Evolutionary conservation across 1,140 invertebrate genomes (phyloP).

Genomic region (Pentalonia nigronervosa): DNA sequence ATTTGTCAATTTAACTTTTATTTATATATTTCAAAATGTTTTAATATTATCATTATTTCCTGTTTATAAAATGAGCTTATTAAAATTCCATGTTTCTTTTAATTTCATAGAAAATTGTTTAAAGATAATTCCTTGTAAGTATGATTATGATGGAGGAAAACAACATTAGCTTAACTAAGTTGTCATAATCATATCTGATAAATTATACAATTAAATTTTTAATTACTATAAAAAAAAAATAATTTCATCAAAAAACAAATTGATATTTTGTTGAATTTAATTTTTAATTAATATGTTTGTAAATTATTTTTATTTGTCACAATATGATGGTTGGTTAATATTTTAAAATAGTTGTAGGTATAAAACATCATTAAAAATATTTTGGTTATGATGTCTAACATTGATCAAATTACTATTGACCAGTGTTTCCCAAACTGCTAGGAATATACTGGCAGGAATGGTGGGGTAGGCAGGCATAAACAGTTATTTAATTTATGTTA

Average conservation of each 20-base stretch:
- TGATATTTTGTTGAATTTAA: background rate
- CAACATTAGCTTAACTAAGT: background rate
- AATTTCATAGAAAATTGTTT: conserved; percentile 12
- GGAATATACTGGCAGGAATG: background rate
- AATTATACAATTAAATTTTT: background rate
- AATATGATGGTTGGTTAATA: background rate
- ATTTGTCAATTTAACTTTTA: conserved; percentile 32
- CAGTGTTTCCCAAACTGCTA: background rate
- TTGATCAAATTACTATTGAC: background rate
- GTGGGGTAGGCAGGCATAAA: too few species aligned
- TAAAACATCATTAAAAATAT: background rate
- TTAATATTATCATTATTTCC: conserved; percentile 22
- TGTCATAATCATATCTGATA: background rate
- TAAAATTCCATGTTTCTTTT: background rate
- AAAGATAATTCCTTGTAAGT: background rate
- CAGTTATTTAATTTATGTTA: background rate
- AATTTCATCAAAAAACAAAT: background rate
- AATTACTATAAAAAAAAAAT: background rate
- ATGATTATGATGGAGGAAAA: background rate
- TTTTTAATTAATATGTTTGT: background rate
- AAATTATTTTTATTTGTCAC: background rate
- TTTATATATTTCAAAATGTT: conserved; percentile 15
- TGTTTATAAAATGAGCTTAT: conserved; percentile 25
- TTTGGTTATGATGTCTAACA: background rate
- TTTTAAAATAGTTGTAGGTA: background rate